phyloP scores from a whole-genome alignment of 2,113 vertebrate species.

The Limanda limanda region DNA sequence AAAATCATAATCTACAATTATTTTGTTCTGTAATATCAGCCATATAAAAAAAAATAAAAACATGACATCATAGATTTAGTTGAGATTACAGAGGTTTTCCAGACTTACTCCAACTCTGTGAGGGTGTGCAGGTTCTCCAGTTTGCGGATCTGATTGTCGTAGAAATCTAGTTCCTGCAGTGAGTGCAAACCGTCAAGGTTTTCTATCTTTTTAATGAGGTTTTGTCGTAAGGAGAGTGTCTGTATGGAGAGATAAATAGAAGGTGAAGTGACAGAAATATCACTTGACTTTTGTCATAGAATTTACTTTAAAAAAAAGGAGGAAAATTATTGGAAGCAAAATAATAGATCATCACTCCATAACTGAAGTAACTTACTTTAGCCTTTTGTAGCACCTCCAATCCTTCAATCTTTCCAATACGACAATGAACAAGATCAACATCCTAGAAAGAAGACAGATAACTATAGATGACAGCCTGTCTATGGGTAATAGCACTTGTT shows the following conservation, averaged over 20 bases:
- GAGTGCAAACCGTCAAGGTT: slow-evolving; percentile 90
- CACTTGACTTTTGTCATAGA: neutral
- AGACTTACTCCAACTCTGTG: slow-evolving; percentile 92
- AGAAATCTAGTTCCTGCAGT: slow-evolving; percentile 93
- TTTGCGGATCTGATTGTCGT: slow-evolving; percentile 97
- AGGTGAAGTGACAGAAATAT: neutral
- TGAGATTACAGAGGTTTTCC: neutral
- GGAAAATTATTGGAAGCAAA: neutral
- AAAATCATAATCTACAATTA: neutral
- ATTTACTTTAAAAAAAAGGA: neutral
- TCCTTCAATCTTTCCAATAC: slow-evolving; percentile 97
- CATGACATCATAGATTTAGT: neutral
- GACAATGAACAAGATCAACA: slow-evolving; percentile 96
- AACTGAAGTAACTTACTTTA: slow-evolving; percentile 84
- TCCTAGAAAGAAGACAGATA: slow-evolving; percentile 83
- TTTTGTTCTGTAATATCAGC: neutral
- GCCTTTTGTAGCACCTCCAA: slow-evolving; percentile 95
- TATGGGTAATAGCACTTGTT: neutral
- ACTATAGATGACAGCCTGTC: neutral
- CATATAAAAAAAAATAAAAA: no score
- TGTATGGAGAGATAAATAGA: slow-evolving; percentile 56
- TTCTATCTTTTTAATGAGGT: slow-evolving; percentile 95
- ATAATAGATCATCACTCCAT: neutral
- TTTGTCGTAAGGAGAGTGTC: slow-evolving; percentile 96
- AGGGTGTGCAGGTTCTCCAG: slow-evolving; percentile 93